These are phyloP conservation scores for Anas capensis DNA, from an alignment of 2,797 vertebrate genomes.

Conservation along the genomic window DNA sequence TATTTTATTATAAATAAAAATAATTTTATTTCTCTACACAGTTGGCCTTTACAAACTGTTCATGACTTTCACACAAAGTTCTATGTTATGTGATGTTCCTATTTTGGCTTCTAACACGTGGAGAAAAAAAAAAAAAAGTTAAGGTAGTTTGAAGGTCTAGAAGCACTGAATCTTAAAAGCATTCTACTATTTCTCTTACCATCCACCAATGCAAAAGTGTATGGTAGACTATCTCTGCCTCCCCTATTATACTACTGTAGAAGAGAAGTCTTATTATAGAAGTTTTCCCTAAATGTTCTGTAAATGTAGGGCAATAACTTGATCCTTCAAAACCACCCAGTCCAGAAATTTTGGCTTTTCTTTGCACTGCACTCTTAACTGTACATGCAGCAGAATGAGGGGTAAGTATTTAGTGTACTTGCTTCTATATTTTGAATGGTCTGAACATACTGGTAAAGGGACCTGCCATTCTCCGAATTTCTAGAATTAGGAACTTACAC, in stretches of 20 bases:
- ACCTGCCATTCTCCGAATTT: neutral
- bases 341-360: neutral
- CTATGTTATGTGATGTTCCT: neutral
- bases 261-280: neutral
- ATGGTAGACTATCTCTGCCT: neutral
- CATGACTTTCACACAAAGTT: neutral
- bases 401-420: neutral
- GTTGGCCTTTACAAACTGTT: neutral
- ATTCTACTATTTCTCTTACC: neutral
- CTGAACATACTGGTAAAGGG: neutral
- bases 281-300: neutral
- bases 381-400: neutral
- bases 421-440: neutral
- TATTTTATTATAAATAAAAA: too few relatives aligned
- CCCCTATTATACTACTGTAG: accelerated
- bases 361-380: neutral
- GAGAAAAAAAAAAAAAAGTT: neutral
- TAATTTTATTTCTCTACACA: neutral
- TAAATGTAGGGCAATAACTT: neutral
- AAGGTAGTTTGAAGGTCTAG: neutral
- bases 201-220: neutral
- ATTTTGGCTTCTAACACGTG: neutral
- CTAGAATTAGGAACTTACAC: neutral
- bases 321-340: neutral
- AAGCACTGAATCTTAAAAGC: neutral